Evolutionary conservation across 2,888 invertebrate species (phyloP), one percentile per base, ranked within the genome.

Genomic region (Cephus nigrinus): DNA sequence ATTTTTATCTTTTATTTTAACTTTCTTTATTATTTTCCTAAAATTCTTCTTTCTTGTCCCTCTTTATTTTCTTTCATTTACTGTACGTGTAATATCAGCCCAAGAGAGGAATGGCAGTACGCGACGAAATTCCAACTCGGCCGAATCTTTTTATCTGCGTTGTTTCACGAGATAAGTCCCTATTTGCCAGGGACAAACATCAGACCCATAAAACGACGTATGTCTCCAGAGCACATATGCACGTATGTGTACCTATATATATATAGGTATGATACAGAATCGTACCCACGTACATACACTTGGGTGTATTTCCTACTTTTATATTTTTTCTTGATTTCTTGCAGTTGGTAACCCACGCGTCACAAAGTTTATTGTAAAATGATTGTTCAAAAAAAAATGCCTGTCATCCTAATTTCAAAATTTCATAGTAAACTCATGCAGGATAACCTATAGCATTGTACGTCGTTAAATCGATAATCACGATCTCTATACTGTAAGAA

Each of bases 101-200:
- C 55, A 23, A 23, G 23, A 55, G 55, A 55, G 55, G 23, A 55
- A 55, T 55, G 23, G 55, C 55, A 55, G 55, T 55, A 9, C 23
- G 23, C 23, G 23, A 55, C 23, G 55, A 55, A 55, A 55, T 55
- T 55, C 55, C 55, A 23, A 55, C 55, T 55, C 55, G 55, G 55
- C 31, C 71, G 71, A 71, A 71, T 71, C 71, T 71, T 71, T 55
- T 71, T 71, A 71, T 71, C 71, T 71, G 71, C 71, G 71, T 71
- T 71, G 71, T 71, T 71, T 71, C 71, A 71, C 71, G 31, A 71
- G 71, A 71, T 71, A 71, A 71, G 71, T 71, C 71, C 23, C 32
- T 71, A 71, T 71, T 71, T 71, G 71, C 71, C 31, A 71, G 71
- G 71, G 71, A 33, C 32, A 71, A 71, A 71, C 32, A 30, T 33